Conservation (phyloP, 1,140 invertebrate species). For the Campodea augens region DNA sequence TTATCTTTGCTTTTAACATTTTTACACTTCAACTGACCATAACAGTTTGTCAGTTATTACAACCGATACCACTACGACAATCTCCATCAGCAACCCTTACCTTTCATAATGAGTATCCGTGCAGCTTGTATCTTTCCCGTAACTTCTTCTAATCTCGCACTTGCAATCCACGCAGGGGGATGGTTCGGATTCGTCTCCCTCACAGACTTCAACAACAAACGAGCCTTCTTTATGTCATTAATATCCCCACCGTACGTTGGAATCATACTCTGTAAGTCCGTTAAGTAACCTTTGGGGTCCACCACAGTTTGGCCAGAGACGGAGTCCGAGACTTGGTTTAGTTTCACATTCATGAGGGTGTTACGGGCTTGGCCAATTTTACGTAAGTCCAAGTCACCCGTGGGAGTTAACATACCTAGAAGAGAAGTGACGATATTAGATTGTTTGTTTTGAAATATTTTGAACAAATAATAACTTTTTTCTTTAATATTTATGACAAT, state of each 20-base stretch:
- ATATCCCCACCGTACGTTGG: slow-evolving; percentile 96
- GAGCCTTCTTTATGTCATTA: slow-evolving; percentile 96
- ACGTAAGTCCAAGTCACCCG: slow-evolving; percentile 86
- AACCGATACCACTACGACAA: too few relatives aligned
- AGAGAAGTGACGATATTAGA: slow-evolving; percentile 7
- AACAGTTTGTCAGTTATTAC: too few relatives aligned
- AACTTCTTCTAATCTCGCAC: slow-evolving; percentile 94
- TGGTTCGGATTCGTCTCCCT: slow-evolving; percentile 98
- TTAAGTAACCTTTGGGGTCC: slow-evolving; percentile 97
- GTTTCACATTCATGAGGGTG: slow-evolving; percentile 97
- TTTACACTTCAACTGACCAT: too few relatives aligned
- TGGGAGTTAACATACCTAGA: slow-evolving; percentile 43
- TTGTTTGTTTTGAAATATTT: background rate
- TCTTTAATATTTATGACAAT: background rate
- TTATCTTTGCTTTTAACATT: too few relatives aligned
- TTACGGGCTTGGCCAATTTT: slow-evolving; percentile 99
- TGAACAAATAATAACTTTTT: background rate
- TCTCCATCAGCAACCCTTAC: too few relatives aligned
- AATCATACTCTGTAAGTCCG: slow-evolving; percentile 96
- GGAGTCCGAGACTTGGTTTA: slow-evolving; percentile 96
- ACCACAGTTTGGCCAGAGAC: slow-evolving; percentile 98
- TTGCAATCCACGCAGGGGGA: slow-evolving; percentile 98
- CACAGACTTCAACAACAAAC: slow-evolving; percentile 89
- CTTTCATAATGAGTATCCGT: slow-evolving; percentile 93
- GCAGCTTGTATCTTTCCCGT: slow-evolving; percentile 97